phyloP scores from a whole-genome alignment of 1,140 invertebrate genomes.

The Drosophila navojoa region DNA sequence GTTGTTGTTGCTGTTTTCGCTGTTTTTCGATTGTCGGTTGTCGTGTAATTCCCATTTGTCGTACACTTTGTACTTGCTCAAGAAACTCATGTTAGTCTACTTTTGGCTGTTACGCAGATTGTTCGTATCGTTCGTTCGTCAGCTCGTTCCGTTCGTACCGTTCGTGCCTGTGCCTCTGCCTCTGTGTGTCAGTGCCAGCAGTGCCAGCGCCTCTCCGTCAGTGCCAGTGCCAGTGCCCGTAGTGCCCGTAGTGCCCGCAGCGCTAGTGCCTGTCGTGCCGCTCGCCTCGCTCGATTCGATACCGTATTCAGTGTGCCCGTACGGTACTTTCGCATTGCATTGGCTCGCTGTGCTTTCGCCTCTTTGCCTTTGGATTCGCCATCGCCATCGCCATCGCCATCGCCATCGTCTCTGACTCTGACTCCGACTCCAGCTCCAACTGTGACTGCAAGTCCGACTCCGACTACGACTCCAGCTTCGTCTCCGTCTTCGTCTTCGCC shows the following conservation, averaged over 20 bases:
- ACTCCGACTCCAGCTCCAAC: background rate
- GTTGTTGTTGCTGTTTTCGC: slow-evolving; percentile 70
- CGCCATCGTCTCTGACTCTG: background rate
- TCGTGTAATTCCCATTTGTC: slow-evolving; percentile 84
- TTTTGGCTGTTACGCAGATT: slow-evolving; percentile 84
- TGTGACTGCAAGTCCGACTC: background rate
- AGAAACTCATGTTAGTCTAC: slow-evolving; percentile 84
- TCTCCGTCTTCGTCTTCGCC: background rate
- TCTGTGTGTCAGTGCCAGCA: slow-evolving; percentile 13
- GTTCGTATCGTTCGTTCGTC: slow-evolving; percentile 72
- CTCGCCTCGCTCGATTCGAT: slow-evolving; percentile 27
- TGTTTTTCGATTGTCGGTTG: slow-evolving; percentile 83
- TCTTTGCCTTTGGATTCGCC: background rate
- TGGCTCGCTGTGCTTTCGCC: slow-evolving; percentile 13
- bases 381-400: slow-evolving; percentile 1
- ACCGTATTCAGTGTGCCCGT: slow-evolving; percentile 7
- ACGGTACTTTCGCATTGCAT: slow-evolving; percentile 23
- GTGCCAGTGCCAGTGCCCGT: slow-evolving; percentile 43
- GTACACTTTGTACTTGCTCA: slow-evolving; percentile 84
- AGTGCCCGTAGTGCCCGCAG: slow-evolving; percentile 42
- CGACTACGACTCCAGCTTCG: background rate
- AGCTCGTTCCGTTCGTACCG: slow-evolving; percentile 45
- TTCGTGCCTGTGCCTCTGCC: slow-evolving; percentile 23
- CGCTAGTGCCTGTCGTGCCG: slow-evolving; percentile 41
- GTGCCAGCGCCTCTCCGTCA: slow-evolving; percentile 47